Conservation (phyloP, 1,140 invertebrate genomes). For the Colletes gigas region DNA sequence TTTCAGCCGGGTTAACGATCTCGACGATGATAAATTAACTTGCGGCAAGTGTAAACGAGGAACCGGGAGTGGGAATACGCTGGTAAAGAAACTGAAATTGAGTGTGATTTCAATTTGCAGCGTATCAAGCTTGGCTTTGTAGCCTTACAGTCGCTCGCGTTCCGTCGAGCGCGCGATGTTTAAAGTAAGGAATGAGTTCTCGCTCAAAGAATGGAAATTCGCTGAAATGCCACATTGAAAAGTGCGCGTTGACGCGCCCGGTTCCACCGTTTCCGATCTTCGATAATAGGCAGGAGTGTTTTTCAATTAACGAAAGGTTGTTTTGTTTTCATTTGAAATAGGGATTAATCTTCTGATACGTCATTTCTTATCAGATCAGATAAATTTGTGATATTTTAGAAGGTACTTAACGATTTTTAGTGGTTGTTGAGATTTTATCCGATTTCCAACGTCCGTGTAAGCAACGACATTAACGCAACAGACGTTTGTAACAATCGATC, state of each 20-base stretch:
- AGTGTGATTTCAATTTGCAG: slow-evolving; percentile 14
- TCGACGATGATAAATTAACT: slow-evolving; percentile 54
- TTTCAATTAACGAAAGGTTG: too few species aligned
- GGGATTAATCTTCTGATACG: too few species aligned
- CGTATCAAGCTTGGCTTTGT: neutral
- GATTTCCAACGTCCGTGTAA: neutral
- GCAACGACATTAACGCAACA: neutral
- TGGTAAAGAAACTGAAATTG: neutral
- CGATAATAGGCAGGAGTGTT: too few species aligned
- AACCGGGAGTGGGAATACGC: neutral
- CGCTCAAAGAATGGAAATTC: neutral
- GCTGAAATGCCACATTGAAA: neutral
- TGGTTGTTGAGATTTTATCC: too few species aligned
- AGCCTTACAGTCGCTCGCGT: neutral
- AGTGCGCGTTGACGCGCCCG: too few species aligned
- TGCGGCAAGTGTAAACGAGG: neutral
- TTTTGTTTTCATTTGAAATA: too few species aligned
- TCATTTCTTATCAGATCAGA: too few species aligned
- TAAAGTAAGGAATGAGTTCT: neutral
- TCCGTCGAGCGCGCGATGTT: neutral
- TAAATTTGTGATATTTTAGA: too few species aligned
- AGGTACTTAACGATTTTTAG: too few species aligned
- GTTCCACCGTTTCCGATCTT: too few species aligned
- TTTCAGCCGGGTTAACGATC: slow-evolving; percentile 16
- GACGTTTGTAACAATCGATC: slow-evolving; percentile 19